A percentile compares a stretch with the other conserved stretches of the same genome.
Conservation (phyloP, 1,140 invertebrate genomes). For the Euborellia annulipes region DNA sequence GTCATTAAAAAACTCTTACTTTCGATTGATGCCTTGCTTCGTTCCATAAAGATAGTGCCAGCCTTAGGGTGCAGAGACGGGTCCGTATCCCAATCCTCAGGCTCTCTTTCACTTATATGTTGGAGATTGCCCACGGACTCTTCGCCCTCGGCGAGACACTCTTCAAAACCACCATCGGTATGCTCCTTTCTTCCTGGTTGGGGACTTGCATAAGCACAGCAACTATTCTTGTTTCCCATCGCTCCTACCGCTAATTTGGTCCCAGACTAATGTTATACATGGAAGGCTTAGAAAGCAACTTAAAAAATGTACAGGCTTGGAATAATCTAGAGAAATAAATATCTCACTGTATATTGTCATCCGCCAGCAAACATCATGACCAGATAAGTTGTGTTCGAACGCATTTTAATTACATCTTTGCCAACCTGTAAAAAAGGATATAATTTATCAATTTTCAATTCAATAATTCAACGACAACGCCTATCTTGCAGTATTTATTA, state of each 20-base stretch:
- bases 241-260: slow-evolving; percentile 7
- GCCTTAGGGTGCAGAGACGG: slow-evolving; percentile 91
- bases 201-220: slow-evolving; percentile 56
- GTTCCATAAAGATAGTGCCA: slow-evolving; percentile 88
- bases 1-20: slow-evolving; percentile 42
- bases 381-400: too few species aligned
- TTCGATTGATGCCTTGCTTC: slow-evolving; percentile 79
- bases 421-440: too few species aligned
- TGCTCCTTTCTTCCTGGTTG: slow-evolving; percentile 31
- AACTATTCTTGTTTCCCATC: slow-evolving; percentile 65
- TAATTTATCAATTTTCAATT: too few species aligned
- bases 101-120: slow-evolving; percentile 95
- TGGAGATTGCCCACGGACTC: slow-evolving; percentile 79
- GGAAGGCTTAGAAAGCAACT: too few species aligned
- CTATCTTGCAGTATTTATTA: too few species aligned
- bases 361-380: too few species aligned
- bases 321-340: too few species aligned
- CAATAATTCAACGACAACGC: too few species aligned
- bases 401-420: too few species aligned
- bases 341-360: too few species aligned
- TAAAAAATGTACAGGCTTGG: too few species aligned
- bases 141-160: slow-evolving; percentile 54
- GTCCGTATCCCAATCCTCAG: slow-evolving; percentile 85
- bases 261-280: neutral
- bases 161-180: slow-evolving; percentile 33